These are phyloP conservation scores for Archivesica marissinica DNA, from an alignment of 1,140 invertebrate genomes.

Conservation along the genomic window DNA sequence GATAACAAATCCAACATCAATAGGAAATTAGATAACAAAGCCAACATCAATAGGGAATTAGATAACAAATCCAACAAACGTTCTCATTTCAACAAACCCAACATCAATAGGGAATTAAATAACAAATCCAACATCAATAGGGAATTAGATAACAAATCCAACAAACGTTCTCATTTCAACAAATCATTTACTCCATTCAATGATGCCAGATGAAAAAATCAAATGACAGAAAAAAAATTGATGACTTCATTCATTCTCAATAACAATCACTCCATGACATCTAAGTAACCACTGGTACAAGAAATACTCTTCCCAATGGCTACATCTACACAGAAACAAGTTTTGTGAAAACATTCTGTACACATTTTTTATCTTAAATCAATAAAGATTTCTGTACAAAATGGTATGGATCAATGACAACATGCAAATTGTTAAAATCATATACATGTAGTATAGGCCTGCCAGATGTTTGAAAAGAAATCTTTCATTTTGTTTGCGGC, in stretches of 20 bases:
- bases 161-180: slow-evolving; percentile 55
- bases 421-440: slow-evolving; percentile 35
- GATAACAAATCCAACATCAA: no score
- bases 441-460: slow-evolving; percentile 9
- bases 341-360: slow-evolving; percentile 35
- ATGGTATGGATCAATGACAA: slow-evolving; percentile 28
- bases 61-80: no score
- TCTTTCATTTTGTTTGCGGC: not conserved
- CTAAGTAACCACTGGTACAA: slow-evolving; percentile 18
- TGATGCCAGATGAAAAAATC: slow-evolving; percentile 35
- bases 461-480: not conserved
- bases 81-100: no score
- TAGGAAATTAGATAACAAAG: no score
- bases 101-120: no score
- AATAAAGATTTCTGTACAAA: slow-evolving; percentile 43
- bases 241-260: slow-evolving; percentile 33
- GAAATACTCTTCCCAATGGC: not conserved
- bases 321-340: slow-evolving; percentile 19
- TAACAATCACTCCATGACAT: slow-evolving; percentile 32
- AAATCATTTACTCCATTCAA: slow-evolving; percentile 60
- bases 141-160: no score
- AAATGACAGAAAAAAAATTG: slow-evolving; percentile 31
- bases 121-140: no score
- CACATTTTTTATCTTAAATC: slow-evolving; percentile 26
- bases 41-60: no score